Base-by-base conservation (phyloP, 2,113 vertebrate species). In the Muscicapa adusta region DNA sequence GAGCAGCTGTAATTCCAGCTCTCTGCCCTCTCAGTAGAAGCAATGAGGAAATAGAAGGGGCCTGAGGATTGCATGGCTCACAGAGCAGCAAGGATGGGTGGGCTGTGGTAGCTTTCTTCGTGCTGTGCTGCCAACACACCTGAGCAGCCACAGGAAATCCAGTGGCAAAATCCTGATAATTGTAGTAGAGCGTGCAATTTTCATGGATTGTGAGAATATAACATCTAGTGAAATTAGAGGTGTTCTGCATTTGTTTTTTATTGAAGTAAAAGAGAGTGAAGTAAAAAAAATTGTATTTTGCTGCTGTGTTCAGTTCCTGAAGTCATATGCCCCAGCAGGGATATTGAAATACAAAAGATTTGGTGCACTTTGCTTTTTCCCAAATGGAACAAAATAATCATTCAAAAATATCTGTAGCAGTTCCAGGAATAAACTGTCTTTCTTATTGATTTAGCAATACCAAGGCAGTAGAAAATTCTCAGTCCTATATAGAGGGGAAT, bases 361-460 rank as follows among this genome's bases (percentile, higher is more conserved):
- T 85, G 57, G 20, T 87, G 67, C 36, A 54, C 6, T 82, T 38
- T 91, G 34, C 78, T 85, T 87, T 82, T 47, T 85, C 34, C 33
- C 18, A 56, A n/a, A 65, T 29, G 34, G 74, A 90, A 91, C 26
- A 71, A 91, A 91, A 89, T 89, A 88, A 79, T 76, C 9, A 47
- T 77, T 95, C 78, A 88, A 75, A 83, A 95, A 67, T 83, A 83
- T 28, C 85, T 85, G 34, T 70, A 76, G 67, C 77, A 74, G 54
- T 76, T 91, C 78, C 81, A 96, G 81, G 71, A 96, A 94, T 89
- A 89, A 94, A 93, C 88, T 4, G 4, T 76, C 12, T 82, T 71
- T 79, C 38, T 62, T 80, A 73, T 80, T 94, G 93, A 89, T 96
- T 93, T 93, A 93, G 56, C 56, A 89, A 73, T 80, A 83, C 34